Percentiles rank a stretch among this genome's conserved stretches.
Conservation (phyloP, 2,113 vertebrate genomes). For the Heliornis fulica region DNA sequence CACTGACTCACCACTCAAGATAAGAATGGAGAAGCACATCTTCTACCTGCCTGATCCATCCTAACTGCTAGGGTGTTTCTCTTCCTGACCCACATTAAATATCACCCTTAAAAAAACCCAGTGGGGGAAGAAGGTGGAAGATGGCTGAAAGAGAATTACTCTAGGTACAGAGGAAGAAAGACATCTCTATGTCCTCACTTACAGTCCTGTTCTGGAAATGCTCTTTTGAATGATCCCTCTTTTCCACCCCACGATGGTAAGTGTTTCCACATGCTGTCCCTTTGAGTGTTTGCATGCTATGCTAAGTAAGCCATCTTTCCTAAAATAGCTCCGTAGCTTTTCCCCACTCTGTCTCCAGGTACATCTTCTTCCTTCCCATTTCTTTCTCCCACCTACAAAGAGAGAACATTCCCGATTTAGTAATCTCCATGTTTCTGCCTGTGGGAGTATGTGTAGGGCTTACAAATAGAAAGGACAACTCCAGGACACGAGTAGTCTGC, state of each 20-base stretch:
- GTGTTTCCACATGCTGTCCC: constrained; percentile 1
- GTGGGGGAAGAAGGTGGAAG: background rate
- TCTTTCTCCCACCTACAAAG: constrained; percentile 51
- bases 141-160: background rate
- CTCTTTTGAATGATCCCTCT: background rate
- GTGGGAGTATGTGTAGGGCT: constrained; percentile 33
- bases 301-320: constrained; percentile 37
- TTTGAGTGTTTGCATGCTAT: background rate
- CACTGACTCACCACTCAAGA: background rate
- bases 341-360: constrained; percentile 42
- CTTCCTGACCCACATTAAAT: background rate
- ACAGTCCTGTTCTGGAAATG: background rate
- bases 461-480: constrained; percentile 6
- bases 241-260: background rate
- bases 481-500: background rate
- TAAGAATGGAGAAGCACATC: background rate
- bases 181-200: background rate
- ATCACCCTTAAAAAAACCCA: background rate
- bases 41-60: background rate
- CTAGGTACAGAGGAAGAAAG: background rate
- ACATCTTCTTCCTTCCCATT: constrained; percentile 51
- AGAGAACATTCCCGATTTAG: constrained; percentile 48
- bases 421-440: background rate
- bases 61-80: background rate
- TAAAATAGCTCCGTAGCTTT: constrained; percentile 37